Evolutionary conservation across 2,888 invertebrate species (phyloP).

Genomic region (Epinotia bilunana): DNA sequence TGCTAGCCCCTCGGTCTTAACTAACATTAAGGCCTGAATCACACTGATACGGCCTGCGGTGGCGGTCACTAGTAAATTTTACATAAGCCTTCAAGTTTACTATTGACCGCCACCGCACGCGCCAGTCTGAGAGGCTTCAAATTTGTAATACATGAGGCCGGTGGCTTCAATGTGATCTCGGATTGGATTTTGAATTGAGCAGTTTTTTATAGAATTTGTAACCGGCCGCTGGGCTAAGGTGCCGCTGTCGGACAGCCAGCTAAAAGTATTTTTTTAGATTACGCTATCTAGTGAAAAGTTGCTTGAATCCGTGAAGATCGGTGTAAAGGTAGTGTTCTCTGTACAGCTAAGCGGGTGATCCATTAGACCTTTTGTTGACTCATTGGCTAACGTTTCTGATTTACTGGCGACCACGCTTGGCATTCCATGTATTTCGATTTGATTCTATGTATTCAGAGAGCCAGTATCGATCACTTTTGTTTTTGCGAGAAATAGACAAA

Average conservation of each 20-base stretch:
- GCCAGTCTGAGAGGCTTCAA: constrained; percentile 61
- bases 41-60: too few relatives aligned
- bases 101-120: too few relatives aligned
- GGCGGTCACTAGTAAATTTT: too few relatives aligned
- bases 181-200: constrained; percentile 71
- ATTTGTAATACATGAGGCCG: constrained; percentile 73
- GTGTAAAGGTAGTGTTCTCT: background rate
- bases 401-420: too few relatives aligned
- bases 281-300: constrained; percentile 13
- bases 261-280: constrained; percentile 4
- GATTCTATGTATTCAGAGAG: too few relatives aligned
- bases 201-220: constrained; percentile 47
- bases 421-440: too few relatives aligned
- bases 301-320: background rate
- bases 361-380: background rate
- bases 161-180: constrained; percentile 80
- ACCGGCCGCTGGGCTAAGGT: constrained; percentile 14
- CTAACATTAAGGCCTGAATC: too few relatives aligned
- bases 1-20: too few relatives aligned
- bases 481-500: too few relatives aligned
- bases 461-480: too few relatives aligned
- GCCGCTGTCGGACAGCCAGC: background rate
- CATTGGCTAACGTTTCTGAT: background rate
- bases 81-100: too few relatives aligned
- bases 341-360: background rate